Base-by-base conservation (phyloP, 2,888 invertebrate genomes). In the Hypsopygia costalis region DNA sequence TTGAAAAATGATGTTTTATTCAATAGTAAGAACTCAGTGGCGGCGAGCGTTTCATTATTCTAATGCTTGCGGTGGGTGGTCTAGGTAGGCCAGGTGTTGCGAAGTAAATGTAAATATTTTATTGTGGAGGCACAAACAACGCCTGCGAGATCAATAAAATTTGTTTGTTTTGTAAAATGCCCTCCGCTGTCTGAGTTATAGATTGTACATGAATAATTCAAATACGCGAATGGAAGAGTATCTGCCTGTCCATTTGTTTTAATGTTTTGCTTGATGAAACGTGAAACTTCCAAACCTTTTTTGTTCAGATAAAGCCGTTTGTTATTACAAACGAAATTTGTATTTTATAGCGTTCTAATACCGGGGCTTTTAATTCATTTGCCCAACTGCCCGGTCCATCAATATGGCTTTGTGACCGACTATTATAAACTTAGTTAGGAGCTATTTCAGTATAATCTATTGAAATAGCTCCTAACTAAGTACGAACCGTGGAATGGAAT, bases 71-170 rank as follows among this genome's bases (percentile, higher is more conserved):
- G 71, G 74, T 69, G 65, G 69, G 72, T 59, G 69, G 58, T 62
- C 70, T 72, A 66, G 68, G 64, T 68, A 75, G 71, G 68, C 73
- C 81, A 82, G 82, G 83, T 82, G 81, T 70, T 78, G 74, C 77
- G 65, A 75, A 86, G 83, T 81, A 82, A 81, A 86, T 81, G 85
- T 87, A 85, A 88, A 88, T 87, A 86, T 85, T 87, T 83, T 81
- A 87, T 82, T 83, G 80, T 80, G 71, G 73, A 69, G 75, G 78
- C 64, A 76, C 81, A 83, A 87, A 88, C 82, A 81, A 71, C 76
- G 80, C 88, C 86, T 75, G 74, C 57, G 88, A 87, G 88, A 87
- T 87, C 88, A 86, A 87, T 88, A 87, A 87, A 86, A 87, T 87
- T 87, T 85, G 86, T 87, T 87, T 88, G 78, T 83, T 86, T 76